Percentiles rank a stretch among this genome's conserved stretches.
Conservation (phyloP, 2,113 vertebrate species). For the Motacilla alba region DNA sequence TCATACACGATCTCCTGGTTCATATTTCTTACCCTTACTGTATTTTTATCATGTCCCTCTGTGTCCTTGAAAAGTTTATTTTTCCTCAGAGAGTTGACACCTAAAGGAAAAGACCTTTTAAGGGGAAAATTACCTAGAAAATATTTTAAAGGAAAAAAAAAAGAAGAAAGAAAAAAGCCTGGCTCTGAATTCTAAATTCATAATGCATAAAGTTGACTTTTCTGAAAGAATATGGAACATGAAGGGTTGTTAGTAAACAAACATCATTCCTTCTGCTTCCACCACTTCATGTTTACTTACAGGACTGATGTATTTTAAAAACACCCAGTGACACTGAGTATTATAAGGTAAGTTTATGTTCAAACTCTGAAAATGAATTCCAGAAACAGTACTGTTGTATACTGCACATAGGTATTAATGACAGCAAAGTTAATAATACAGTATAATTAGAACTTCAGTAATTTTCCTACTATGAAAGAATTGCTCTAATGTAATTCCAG, state of each 20-base stretch:
- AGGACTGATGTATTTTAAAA: not conserved
- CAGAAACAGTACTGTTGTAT: not conserved
- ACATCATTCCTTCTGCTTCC: not conserved
- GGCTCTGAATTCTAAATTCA: not conserved
- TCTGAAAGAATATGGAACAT: not conserved
- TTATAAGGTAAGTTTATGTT: not conserved
- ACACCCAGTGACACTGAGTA: not conserved
- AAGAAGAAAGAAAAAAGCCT: not conserved
- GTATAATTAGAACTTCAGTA: not conserved
- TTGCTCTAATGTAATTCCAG: not conserved
- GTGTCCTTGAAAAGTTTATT: not conserved
- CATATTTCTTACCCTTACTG: not conserved
- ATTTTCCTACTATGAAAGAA: not conserved
- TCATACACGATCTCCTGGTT: not conserved
- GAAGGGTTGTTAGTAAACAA: not conserved
- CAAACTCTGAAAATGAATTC: not conserved
- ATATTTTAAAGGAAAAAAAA: not conserved
- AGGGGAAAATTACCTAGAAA: not conserved
- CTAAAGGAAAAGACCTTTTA: not conserved
- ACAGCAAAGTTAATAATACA: not conserved
- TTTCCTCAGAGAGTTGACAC: not conserved
- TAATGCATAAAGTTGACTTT: not conserved
- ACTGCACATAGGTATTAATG: not conserved
- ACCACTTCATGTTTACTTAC: not conserved
- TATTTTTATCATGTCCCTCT: not conserved